Base-by-base conservation (phyloP, 2,888 invertebrate species). In the Lepidocyrtinus sp. region DNA sequence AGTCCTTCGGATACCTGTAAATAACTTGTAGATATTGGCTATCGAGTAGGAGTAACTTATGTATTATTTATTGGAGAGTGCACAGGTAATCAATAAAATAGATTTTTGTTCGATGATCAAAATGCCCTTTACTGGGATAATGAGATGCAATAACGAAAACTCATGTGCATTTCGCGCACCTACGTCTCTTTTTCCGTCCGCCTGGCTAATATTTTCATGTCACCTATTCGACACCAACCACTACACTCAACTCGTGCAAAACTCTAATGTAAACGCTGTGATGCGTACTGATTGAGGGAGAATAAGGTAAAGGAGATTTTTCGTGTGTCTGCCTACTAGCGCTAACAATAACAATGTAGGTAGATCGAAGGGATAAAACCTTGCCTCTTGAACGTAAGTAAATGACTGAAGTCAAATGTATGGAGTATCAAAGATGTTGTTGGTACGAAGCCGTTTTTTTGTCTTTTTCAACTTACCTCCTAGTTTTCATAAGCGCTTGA, bases 351-450 rank as follows among this genome's bases (percentile, higher is more conserved):
- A 81, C 80, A 75, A 80, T 46, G 71, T 50, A 50, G 50, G 64
- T 61, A 75, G 65, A 75, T 75, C n/a, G 17, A 75, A 63, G 21
- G 71, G 24, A 64, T 64, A 12, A 75, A 75, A 75, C 75, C 81
- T 74, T 80, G 81, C 71, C 75, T 75, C 70, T 71, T 81, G 75
- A 75, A 71, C 72, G 81, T 75, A 81, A 81, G 75, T 75, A 81
- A 81, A 81, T 81, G 81, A 81, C 81, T 81, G 75, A 81, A 75
- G 75, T 75, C 75, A 75, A 81, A 81, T 81, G 81, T 81, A 81
- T 81, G 81, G 71, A 81, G 65, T 75, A 81, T 63, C 72, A 62
- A 50, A 71, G 81, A 81, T 75, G 74, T 81, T 75, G 75, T 81
- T 81, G 15, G 50, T 50, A 50, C 5, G 81, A 81, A 75, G 75